Conservation (phyloP, 2,113 vertebrate species). For the Riparia riparia region DNA sequence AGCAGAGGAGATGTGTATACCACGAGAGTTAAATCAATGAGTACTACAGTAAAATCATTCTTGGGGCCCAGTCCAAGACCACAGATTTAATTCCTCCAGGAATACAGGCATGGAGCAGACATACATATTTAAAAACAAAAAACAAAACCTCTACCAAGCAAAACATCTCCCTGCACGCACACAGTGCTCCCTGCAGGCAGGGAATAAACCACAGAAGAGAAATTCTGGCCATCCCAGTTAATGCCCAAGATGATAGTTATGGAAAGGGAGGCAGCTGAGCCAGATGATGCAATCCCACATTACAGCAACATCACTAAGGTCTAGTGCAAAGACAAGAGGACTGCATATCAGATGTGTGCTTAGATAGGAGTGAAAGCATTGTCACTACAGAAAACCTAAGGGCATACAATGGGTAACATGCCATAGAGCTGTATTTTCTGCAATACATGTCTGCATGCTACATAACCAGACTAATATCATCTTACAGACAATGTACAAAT, state of each 20-base stretch:
- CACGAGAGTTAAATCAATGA: neutral
- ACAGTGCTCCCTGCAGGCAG: neutral
- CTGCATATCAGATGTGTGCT: neutral
- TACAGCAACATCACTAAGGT: neutral
- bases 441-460: neutral
- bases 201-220: neutral
- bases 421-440: neutral
- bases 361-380: neutral
- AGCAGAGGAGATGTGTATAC: neutral
- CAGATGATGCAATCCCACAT: neutral
- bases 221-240: neutral
- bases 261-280: neutral
- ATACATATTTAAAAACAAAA: slow-evolving; percentile 9
- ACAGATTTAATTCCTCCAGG: neutral
- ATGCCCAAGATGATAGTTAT: neutral
- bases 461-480: neutral
- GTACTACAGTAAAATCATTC: neutral
- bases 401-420: accelerated
- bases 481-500: neutral
- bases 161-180: slow-evolving; percentile 11
- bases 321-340: neutral
- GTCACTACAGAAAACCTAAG: neutral
- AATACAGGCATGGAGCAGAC: neutral
- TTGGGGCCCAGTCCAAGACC: neutral
- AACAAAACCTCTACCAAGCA: neutral